A percentile compares a stretch with the other conserved stretches of the same genome.
Conservation (phyloP, 2,797 vertebrate genomes). For the Balearica regulorum region DNA sequence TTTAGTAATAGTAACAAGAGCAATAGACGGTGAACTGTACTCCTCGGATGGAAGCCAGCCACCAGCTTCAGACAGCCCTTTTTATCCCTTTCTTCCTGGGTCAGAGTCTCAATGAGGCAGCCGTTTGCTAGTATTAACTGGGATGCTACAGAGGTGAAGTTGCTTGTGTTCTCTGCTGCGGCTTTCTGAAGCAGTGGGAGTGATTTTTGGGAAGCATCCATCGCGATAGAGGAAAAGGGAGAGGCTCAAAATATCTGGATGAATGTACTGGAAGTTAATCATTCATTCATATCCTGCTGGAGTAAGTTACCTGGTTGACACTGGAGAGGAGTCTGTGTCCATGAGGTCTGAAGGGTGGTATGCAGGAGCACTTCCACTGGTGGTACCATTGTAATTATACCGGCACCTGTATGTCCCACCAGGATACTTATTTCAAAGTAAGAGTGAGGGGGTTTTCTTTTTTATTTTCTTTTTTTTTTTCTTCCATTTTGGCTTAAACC, state of each 20-base stretch:
- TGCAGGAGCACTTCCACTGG: not conserved
- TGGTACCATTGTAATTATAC: not conserved
- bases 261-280: not conserved
- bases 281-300: not conserved
- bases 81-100: constrained; percentile 34
- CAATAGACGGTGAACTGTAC: constrained; percentile 56
- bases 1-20: constrained; percentile 54
- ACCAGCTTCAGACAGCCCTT: not conserved
- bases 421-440: not conserved
- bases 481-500: not conserved
- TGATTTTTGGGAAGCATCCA: not conserved
- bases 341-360: not conserved
- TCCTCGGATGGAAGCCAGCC: constrained; percentile 33
- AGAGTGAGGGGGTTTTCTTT: not conserved
- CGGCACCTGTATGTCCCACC: not conserved
- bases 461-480: not conserved
- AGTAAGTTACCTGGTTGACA: not conserved
- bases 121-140: not conserved
- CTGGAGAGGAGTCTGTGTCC: not conserved
- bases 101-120: not conserved
- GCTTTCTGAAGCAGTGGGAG: not conserved
- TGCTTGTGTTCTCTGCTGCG: not conserved
- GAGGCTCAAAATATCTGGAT: not conserved
- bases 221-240: not conserved
- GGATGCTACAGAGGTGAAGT: not conserved